phyloP scores from a whole-genome alignment of 2,797 vertebrate genomes.

The Schizopygopsis malacanthus region DNA sequence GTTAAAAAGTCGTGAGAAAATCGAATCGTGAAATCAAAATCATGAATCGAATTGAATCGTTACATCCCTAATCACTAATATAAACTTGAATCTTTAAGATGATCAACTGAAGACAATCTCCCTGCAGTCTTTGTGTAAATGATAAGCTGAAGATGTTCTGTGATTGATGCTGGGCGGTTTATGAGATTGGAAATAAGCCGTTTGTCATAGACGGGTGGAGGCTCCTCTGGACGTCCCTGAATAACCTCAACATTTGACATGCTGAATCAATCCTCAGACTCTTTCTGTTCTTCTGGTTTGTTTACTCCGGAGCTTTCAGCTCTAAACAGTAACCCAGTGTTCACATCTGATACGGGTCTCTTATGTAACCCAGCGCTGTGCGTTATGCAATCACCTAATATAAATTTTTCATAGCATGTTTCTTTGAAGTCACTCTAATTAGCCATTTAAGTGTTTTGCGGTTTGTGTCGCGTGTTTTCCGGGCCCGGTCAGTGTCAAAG shows the following conservation, averaged over 20 bases:
- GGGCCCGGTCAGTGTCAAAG: neutral
- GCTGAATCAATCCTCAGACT: neutral
- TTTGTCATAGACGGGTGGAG: neutral
- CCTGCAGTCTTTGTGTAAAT: neutral
- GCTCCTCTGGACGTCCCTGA: neutral
- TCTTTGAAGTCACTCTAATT: conserved; percentile 76
- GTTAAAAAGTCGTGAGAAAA: too few species aligned
- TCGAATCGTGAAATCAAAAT: too few species aligned
- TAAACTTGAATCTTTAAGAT: neutral
- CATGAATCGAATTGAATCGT: too few species aligned
- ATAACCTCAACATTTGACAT: neutral
- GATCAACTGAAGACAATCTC: neutral
- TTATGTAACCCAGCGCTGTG: conserved; percentile 70
- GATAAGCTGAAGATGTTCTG: neutral
- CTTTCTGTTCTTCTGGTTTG: neutral
- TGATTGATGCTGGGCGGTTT: neutral
- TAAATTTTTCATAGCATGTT: conserved; percentile 72
- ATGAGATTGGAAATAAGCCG: neutral
- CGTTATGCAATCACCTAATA: conserved; percentile 68
- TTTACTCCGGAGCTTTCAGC: neutral
- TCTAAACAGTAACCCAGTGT: conserved; percentile 64
- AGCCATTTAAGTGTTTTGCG: conserved; percentile 73
- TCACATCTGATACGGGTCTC: conserved; percentile 63
- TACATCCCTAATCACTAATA: neutral
- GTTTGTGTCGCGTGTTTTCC: neutral